phyloP scores from a whole-genome alignment of 2,113 vertebrate species.

The Pygoscelis adeliae region DNA sequence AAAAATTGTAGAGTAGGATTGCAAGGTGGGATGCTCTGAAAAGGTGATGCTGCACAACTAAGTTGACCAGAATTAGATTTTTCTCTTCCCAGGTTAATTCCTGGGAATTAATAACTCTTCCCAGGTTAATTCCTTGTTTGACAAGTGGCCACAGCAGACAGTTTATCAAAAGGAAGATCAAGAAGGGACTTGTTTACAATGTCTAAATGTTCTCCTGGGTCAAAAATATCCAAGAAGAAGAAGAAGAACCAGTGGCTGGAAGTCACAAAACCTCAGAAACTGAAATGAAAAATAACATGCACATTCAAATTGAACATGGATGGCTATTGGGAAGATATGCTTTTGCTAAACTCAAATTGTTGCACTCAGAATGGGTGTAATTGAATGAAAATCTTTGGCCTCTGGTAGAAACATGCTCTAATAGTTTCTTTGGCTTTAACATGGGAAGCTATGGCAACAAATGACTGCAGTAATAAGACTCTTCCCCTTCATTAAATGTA shows the following conservation, averaged over 20 bases:
- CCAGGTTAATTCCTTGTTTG: not conserved
- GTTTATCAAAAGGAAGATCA: not conserved
- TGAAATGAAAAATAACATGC: not conserved
- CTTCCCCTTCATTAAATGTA: not conserved
- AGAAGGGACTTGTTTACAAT: not conserved
- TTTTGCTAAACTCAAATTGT: not conserved
- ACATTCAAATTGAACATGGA: not conserved
- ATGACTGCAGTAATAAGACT: not conserved
- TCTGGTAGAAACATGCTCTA: not conserved
- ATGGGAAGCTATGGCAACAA: conserved; percentile 31
- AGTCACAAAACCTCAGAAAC: not conserved
- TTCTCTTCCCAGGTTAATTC: not conserved
- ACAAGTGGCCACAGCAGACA: not conserved
- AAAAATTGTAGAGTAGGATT: not conserved
- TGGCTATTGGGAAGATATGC: not conserved
- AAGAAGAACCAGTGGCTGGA: not conserved
- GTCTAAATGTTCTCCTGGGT: not conserved
- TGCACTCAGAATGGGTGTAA: not conserved
- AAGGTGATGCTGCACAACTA: not conserved
- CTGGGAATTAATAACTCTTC: not conserved
- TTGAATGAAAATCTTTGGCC: not conserved
- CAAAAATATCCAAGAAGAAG: not conserved
- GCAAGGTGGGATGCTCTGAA: not conserved
- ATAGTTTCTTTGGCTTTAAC: conserved; percentile 17
- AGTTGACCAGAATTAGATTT: not conserved